phyloP scores from a whole-genome alignment of 2,113 vertebrate genomes.

The Hippocampus abdominalis region DNA sequence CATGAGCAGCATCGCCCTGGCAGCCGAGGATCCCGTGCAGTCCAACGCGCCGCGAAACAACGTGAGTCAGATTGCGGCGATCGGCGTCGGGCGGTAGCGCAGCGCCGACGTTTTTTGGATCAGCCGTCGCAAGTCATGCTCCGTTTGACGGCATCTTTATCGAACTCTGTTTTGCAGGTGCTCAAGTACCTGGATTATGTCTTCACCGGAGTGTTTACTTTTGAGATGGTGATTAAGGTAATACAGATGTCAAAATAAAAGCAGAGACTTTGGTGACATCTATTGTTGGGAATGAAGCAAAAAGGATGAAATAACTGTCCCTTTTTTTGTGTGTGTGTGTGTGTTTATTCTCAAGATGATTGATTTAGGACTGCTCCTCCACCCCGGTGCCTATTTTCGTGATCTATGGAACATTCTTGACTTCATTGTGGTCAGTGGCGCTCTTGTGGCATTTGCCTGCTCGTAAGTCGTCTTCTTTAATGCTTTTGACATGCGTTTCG shows the following conservation, averaged over 20 bases:
- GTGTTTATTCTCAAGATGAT: constrained; percentile 68
- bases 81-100: constrained; percentile 19
- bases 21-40: constrained; percentile 90
- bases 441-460: constrained; percentile 96
- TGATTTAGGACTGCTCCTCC: constrained; percentile 75
- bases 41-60: constrained; percentile 85
- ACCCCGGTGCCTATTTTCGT: constrained; percentile 75
- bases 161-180: constrained; percentile 68
- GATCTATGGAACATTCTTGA: constrained; percentile 94
- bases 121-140: not conserved
- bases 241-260: constrained; percentile 26
- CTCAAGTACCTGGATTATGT: constrained; percentile 98
- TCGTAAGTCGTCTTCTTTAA: constrained; percentile 83
- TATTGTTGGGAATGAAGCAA: not conserved
- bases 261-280: not conserved
- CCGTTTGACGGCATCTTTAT: constrained; percentile 17
- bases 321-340: not conserved
- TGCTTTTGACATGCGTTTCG: not conserved
- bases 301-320: not conserved
- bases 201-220: constrained; percentile 97
- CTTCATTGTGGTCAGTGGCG: constrained; percentile 98
- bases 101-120: constrained; percentile 12
- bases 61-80: constrained; percentile 71
- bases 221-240: constrained; percentile 99
- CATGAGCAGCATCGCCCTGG: constrained; percentile 95